Evolutionary conservation across 2,113 vertebrate genomes (phyloP), one percentile per base, ranked within the genome.

Genomic region (Anoplopoma fimbria): DNA sequence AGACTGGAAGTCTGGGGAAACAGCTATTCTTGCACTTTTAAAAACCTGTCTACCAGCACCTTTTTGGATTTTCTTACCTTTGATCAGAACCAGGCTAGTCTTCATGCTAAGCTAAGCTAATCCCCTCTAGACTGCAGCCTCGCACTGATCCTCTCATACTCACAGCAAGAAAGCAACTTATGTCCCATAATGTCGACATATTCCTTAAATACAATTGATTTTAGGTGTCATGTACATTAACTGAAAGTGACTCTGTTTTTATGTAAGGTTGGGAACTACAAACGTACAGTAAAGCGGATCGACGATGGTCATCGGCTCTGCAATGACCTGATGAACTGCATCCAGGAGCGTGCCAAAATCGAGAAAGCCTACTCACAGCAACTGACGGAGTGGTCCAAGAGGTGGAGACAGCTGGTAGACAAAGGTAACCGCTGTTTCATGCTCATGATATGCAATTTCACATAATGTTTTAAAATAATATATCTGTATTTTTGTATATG

Each of bases 291-390:
- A 88, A 99, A 98, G 87, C 93, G 98, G 77, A 98, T 97, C 0
- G 98, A 99, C 0, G 98, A 99, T 0, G 98, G 98, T 0, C 96
- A 99, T 90, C 95, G 98, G 62, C 96, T 99, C 82, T 99, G 98
- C 94, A 99, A 97, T 1, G 98, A 99, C 91, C 93, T 99, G 85
- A 98, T 99, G 97, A 98, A 88, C 95, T 99, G 98, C 29, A 95
- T 99, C 85, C 98, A 99, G 15, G 98, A 99, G 90, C 94, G 98
- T n/a, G 97, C 98, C 93, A 99, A 99, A 93, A 98, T 99, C 1
- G 98, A 99, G 95, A 99, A 98, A 89, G 95, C 95, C 4, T 99
- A 99, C 0, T 93, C 96, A 1, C 98, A 99, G 95, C 98, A 99
- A 88, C 96, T 99, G 89, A 97, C 96, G 0, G 98, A 99, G 86